phyloP scores from a whole-genome alignment of 1,140 invertebrate genomes.

The Drosophila kurseongensis region DNA sequence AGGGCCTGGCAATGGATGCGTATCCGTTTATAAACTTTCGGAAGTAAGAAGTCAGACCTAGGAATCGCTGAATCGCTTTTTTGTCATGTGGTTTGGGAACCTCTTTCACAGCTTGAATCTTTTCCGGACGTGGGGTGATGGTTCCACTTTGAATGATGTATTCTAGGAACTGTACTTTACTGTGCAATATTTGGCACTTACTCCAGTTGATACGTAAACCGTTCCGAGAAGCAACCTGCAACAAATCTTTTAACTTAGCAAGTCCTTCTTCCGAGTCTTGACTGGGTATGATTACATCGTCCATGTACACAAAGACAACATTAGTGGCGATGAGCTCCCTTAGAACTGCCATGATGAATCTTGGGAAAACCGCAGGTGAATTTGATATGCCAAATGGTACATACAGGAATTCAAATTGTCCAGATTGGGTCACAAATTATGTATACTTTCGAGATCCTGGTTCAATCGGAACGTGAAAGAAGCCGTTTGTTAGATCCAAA shows the following conservation, averaged over 20 bases:
- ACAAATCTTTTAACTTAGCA: not conserved
- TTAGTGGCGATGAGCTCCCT: not conserved
- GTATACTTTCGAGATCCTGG: no score
- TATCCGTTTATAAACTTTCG: no score
- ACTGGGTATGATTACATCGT: not conserved
- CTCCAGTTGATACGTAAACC: not conserved
- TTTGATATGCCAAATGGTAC: no score
- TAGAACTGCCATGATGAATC: no score
- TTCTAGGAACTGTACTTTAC: constrained; percentile 1
- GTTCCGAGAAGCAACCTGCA: not conserved
- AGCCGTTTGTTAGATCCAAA: no score
- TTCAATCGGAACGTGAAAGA: no score
- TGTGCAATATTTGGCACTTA: not conserved
- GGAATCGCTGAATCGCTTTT: constrained; percentile 10
- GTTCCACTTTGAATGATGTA: constrained; percentile 19
- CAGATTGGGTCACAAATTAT: no score
- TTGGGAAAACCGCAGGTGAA: no score
- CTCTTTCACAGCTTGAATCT: constrained; percentile 7
- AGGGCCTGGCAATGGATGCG: no score
- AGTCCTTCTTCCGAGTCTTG: not conserved
- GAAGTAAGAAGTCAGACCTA: not conserved
- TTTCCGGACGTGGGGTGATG: not conserved
- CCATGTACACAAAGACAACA: not conserved
- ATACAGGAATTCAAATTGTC: no score
- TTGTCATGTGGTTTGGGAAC: constrained; percentile 13